A percentile compares a stretch with the other conserved stretches of the same genome.
Evolutionary conservation across 2,113 vertebrate genomes (phyloP).

Genomic region (Varanus salvator): DNA sequence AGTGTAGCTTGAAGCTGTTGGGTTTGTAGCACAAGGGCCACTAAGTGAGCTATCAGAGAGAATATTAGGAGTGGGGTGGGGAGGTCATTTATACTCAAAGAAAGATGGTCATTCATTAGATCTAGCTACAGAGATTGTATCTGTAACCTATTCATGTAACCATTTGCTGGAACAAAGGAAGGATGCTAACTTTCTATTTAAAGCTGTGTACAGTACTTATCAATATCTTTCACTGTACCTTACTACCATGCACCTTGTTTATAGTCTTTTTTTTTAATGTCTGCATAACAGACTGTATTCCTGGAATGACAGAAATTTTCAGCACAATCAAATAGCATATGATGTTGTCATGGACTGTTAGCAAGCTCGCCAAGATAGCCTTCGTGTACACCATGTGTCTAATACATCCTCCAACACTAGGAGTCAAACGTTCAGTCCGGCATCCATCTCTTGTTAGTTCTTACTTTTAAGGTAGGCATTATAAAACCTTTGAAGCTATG

Average conservation of each 20-base stretch:
- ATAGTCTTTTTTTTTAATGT: not conserved
- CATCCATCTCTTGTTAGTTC: no score
- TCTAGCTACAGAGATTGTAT: not conserved
- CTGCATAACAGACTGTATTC: not conserved
- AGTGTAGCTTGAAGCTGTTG: no score
- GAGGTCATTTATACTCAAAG: not conserved
- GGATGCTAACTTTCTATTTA: not conserved
- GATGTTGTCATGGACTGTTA: not conserved
- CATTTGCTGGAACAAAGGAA: not conserved
- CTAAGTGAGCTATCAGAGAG: no score
- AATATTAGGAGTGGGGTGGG: no score
- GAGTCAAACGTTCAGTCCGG: no score
- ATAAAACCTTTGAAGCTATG: no score
- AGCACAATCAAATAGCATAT: not conserved
- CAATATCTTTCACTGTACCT: not conserved
- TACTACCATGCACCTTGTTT: not conserved
- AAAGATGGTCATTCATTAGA: not conserved
- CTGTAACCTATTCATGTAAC: not conserved
- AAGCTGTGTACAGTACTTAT: not conserved
- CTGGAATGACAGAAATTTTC: not conserved
- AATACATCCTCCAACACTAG: no score
- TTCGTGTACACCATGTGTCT: not conserved
- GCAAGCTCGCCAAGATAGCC: not conserved
- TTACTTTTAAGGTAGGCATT: no score
- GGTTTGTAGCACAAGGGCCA: no score